Evolutionary conservation across 2,797 vertebrate species (phyloP).

Genomic region (Menidia menidia): DNA sequence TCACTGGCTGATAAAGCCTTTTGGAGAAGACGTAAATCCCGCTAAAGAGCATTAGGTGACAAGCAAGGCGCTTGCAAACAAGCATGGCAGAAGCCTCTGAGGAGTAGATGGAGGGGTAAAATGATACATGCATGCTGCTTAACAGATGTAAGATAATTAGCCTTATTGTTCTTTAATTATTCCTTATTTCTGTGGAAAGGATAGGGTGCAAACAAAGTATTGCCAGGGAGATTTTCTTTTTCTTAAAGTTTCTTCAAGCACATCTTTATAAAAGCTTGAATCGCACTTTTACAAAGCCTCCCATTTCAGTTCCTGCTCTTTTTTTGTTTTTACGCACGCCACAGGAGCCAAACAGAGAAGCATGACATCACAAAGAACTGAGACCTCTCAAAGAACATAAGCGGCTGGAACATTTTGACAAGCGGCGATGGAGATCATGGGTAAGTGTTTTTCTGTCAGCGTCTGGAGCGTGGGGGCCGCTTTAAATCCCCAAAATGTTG

Average conservation of each 20-base stretch:
- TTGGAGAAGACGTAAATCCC: conserved; percentile 83
- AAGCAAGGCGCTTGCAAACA: conserved; percentile 71
- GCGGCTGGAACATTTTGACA: conserved; percentile 15
- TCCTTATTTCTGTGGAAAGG: background rate
- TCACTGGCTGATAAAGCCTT: conserved; percentile 80
- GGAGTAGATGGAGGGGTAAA: conserved; percentile 27
- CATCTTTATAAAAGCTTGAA: background rate
- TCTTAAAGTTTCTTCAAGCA: background rate
- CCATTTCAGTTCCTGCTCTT: background rate
- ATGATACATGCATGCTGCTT: conserved; percentile 33
- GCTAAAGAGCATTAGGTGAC: conserved; percentile 80
- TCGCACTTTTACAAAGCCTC: background rate
- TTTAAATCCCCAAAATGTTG: conserved; percentile 23
- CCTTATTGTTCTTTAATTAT: conserved; percentile 6
- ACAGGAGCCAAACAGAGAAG: conserved; percentile 47
- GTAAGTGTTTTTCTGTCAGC: conserved; percentile 52
- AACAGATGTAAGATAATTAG: conserved; percentile 35
- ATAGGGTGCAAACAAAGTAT: background rate
- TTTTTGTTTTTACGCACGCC: conserved; percentile 16
- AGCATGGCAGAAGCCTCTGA: conserved; percentile 42
- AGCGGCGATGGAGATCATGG: conserved; percentile 71
- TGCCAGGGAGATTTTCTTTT: background rate
- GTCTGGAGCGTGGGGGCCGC: background rate
- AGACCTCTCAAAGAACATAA: conserved; percentile 10
- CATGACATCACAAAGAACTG: conserved; percentile 42